A percentile compares a stretch with the other conserved stretches of the same genome.
phyloP scores from a whole-genome alignment of 1,140 invertebrate species.

The Kradibia gibbosae region DNA sequence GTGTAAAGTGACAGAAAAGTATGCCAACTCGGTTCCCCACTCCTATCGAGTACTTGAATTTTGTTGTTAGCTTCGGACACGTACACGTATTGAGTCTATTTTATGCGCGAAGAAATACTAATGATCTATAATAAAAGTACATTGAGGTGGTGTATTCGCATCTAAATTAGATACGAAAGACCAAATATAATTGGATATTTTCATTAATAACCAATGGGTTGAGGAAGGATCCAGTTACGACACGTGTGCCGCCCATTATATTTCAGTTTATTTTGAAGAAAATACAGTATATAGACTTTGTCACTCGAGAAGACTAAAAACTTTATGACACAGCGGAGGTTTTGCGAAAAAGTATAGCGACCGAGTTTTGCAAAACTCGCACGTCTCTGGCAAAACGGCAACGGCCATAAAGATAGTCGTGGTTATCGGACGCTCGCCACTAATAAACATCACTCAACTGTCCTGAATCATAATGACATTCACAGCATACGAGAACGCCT shows the following conservation, averaged over 20 bases:
- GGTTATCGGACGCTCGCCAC: constrained; percentile 37
- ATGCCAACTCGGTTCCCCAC: neutral
- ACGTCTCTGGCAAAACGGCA: constrained; percentile 46
- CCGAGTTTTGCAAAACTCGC: constrained; percentile 36
- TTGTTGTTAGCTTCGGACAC: constrained; percentile 61
- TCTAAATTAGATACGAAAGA: neutral
- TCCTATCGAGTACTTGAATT: constrained; percentile 23
- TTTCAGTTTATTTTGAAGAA: too few species aligned
- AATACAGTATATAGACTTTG: neutral
- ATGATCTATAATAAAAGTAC: constrained; percentile 43
- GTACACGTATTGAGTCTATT: constrained; percentile 62
- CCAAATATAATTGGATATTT: neutral
- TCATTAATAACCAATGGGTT: neutral
- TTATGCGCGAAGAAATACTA: constrained; percentile 57
- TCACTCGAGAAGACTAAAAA: neutral
- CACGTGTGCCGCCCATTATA: too few species aligned
- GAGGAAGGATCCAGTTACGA: too few species aligned
- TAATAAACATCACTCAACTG: constrained; percentile 56
- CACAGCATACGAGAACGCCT: neutral
- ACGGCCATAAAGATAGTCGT: constrained; percentile 56
- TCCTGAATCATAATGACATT: constrained; percentile 54
- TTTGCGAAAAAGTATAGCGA: neutral
- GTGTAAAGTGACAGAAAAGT: constrained; percentile 54
- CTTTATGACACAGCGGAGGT: neutral
- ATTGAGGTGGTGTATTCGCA: neutral